phyloP scores from a whole-genome alignment of 2,797 vertebrate genomes.

The Sylvia borin region DNA sequence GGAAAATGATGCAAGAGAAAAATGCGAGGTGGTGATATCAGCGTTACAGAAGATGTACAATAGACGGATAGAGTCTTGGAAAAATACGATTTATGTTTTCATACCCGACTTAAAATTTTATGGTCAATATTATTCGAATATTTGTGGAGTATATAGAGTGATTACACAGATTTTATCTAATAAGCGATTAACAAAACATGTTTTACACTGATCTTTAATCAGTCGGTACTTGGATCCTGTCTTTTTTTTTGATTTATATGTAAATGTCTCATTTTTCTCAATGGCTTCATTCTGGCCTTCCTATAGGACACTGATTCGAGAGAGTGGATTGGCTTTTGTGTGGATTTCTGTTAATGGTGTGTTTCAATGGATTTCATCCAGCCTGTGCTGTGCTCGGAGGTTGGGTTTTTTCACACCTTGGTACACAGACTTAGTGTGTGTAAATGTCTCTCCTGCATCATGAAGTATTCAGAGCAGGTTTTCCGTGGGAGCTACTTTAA shows the following conservation, averaged over 20 bases:
- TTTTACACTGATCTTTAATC: background rate
- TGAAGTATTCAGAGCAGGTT: background rate
- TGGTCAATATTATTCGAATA: background rate
- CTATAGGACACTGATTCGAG: background rate
- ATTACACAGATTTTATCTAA: background rate
- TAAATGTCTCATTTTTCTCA: conserved; percentile 21
- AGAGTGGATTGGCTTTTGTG: conserved; percentile 36
- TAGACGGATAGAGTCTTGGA: background rate
- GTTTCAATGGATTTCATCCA: background rate
- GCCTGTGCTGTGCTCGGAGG: background rate
- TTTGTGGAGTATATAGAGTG: background rate
- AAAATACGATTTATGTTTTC: background rate
- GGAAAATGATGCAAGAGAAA: conserved; percentile 5
- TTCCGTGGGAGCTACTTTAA: background rate
- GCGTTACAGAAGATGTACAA: background rate
- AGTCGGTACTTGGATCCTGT: background rate
- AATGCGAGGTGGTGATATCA: background rate
- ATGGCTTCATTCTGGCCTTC: conserved; percentile 23
- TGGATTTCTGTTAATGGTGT: conserved; percentile 4
- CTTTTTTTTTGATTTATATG: background rate
- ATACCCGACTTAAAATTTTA: background rate
- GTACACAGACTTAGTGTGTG: background rate
- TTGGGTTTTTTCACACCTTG: background rate
- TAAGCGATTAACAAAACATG: background rate
- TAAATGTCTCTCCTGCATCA: background rate